These are phyloP conservation scores for Takifugu bimaculatus DNA, from an alignment of 2,113 vertebrate species.

Conservation along the genomic window DNA sequence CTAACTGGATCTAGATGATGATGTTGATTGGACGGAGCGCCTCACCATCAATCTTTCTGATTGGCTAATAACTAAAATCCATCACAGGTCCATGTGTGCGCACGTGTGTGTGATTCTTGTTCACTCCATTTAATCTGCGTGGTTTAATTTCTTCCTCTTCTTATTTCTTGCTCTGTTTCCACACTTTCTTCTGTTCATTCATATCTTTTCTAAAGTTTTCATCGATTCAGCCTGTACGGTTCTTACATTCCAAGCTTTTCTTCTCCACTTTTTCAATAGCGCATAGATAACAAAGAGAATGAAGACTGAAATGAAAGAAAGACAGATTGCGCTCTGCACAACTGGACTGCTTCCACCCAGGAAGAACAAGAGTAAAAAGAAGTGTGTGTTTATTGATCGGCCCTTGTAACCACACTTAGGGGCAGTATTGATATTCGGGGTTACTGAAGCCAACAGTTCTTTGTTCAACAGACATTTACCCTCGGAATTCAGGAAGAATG, in stretches of 20 bases:
- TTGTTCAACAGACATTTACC: conserved; percentile 20
- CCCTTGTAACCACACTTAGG: conserved; percentile 23
- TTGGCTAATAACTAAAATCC: conserved; percentile 99
- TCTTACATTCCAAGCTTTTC: too few relatives aligned
- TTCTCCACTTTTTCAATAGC: neutral
- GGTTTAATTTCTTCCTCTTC: conserved; percentile 36
- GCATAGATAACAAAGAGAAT: neutral
- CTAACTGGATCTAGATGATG: conserved; percentile 99
- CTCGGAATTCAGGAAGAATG: neutral
- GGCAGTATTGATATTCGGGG: conserved; percentile 29
- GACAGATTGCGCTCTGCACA: neutral
- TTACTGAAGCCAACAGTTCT: conserved; percentile 29
- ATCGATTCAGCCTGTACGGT: neutral
- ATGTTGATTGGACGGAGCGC: conserved; percentile 96
- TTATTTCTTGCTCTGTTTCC: neutral
- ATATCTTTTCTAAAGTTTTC: neutral
- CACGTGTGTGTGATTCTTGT: conserved; percentile 14
- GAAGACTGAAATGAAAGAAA: conserved; percentile 4
- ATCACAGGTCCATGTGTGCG: conserved; percentile 83
- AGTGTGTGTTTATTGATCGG: conserved; percentile 15
- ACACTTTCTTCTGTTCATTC: conserved; percentile 15
- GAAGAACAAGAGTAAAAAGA: neutral
- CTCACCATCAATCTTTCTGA: conserved; percentile 98
- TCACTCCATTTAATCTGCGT: conserved; percentile 44
- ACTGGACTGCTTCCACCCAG: neutral